Evolutionary conservation across 2,888 invertebrate species (phyloP).

Genomic region (Athrips mouffetella): DNA sequence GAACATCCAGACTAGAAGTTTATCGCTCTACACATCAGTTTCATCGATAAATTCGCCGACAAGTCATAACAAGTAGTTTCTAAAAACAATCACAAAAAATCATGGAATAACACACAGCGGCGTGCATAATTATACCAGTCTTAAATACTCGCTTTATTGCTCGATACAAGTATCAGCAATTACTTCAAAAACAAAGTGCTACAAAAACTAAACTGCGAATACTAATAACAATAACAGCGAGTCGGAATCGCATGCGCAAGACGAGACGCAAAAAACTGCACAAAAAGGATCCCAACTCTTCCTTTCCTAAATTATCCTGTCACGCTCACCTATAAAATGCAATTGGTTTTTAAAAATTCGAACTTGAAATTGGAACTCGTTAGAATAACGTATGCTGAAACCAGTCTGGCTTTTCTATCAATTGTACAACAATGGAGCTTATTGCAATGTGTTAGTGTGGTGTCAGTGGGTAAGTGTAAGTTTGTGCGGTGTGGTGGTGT

Average conservation of each 20-base stretch:
- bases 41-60: conserved; percentile 1
- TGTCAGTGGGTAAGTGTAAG: conserved; percentile 29
- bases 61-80: conserved; percentile 2
- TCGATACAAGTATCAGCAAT: conserved; percentile 48
- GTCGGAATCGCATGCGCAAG: conserved; percentile 56
- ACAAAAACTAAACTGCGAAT: conserved; percentile 44
- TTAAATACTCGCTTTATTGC: conserved; percentile 56
- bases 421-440: conserved; percentile 21
- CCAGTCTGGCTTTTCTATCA: not conserved
- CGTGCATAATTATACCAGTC: conserved; percentile 54
- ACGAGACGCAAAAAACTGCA: conserved; percentile 37
- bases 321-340: conserved; percentile 76
- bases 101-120: conserved; percentile 36
- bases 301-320: conserved; percentile 77
- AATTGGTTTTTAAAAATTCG: conserved; percentile 65
- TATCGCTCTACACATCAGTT: not conserved
- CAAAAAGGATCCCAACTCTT: conserved; percentile 49
- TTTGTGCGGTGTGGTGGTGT: conserved; percentile 43
- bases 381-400: conserved; percentile 44
- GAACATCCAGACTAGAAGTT: not conserved
- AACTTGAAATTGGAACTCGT: conserved; percentile 62
- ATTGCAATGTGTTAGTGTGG: not conserved
- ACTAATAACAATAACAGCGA: conserved; percentile 47
- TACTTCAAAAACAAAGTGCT: conserved; percentile 47
- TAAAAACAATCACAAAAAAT: conserved; percentile 9